Evolutionary conservation across 2,888 invertebrate species (phyloP).

Genomic region (Sturmia bella): DNA sequence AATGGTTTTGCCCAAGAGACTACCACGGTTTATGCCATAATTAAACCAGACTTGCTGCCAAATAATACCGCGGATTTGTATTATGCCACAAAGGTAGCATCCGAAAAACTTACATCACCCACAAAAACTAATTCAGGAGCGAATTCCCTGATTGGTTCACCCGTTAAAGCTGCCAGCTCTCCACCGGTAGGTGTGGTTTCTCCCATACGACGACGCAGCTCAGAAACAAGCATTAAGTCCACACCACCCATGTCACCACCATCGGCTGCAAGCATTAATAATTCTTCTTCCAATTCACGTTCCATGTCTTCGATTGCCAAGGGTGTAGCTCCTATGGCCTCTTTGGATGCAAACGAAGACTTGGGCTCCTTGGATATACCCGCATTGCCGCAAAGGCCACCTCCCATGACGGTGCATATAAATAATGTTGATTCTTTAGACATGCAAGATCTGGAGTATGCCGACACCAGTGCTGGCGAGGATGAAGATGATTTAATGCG

Average conservation of each 20-base stretch:
- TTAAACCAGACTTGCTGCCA: conserved; percentile 79
- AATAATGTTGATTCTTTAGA: conserved; percentile 82
- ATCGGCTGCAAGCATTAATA: conserved; percentile 69
- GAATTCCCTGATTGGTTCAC: conserved; percentile 69
- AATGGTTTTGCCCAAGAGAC: conserved; percentile 80
- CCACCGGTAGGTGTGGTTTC: conserved; percentile 79
- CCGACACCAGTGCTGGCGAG: conserved; percentile 84
- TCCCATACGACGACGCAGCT: conserved; percentile 75
- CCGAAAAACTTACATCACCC: conserved; percentile 65
- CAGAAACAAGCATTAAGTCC: conserved; percentile 73
- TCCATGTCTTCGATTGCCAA: conserved; percentile 74
- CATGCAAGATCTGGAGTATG: conserved; percentile 84
- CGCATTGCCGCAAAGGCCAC: conserved; percentile 76
- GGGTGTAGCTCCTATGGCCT: conserved; percentile 78
- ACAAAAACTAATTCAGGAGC: conserved; percentile 58
- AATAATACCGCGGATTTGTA: conserved; percentile 73
- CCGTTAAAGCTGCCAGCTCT: conserved; percentile 72
- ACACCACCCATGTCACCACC: conserved; percentile 76
- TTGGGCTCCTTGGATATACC: conserved; percentile 75
- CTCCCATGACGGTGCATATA: conserved; percentile 74
- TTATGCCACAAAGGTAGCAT: conserved; percentile 67
- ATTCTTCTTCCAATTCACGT: conserved; percentile 70
- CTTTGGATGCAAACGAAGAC: conserved; percentile 78
- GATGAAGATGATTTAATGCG: conserved; percentile 82
- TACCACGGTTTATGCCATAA: conserved; percentile 81